These are phyloP conservation scores for Dexiosoma caninum DNA, from an alignment of 2,888 invertebrate genomes.

Conservation along the genomic window DNA sequence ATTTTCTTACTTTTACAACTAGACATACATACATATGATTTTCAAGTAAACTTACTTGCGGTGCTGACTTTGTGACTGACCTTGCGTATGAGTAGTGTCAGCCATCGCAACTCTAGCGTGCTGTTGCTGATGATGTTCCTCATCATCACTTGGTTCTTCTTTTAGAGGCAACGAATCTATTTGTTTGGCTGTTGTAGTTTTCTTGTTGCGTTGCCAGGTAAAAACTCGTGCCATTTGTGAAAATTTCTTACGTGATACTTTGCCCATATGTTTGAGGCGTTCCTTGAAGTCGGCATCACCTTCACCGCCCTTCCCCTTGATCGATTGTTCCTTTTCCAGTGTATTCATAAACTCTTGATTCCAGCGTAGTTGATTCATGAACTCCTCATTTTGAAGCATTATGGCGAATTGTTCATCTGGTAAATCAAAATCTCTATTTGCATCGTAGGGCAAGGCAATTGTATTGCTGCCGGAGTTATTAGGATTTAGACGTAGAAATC, in stretches of 20 bases:
- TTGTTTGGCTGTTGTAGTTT: constrained; percentile 77
- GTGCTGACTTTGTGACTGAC: constrained; percentile 46
- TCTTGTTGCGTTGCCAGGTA: constrained; percentile 82
- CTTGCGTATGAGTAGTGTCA: constrained; percentile 38
- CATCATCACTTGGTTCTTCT: constrained; percentile 82
- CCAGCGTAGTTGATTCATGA: constrained; percentile 90
- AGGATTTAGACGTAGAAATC: constrained; percentile 82
- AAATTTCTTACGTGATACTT: constrained; percentile 89
- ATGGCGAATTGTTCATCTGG: constrained; percentile 93
- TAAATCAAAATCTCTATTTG: constrained; percentile 80
- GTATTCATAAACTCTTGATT: constrained; percentile 93
- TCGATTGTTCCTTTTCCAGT: constrained; percentile 85
- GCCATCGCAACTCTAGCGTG: constrained; percentile 1
- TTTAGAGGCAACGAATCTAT: constrained; percentile 81
- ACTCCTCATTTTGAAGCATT: constrained; percentile 93
- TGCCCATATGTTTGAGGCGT: constrained; percentile 89
- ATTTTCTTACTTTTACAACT: constrained; percentile 13
- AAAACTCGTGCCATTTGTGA: constrained; percentile 88
- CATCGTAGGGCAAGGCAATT: constrained; percentile 61
- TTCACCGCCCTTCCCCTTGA: constrained; percentile 79
- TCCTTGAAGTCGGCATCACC: constrained; percentile 86
- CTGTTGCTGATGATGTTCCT: constrained; percentile 76
- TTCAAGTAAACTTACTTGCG: constrained; percentile 54
- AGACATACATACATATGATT: background rate
- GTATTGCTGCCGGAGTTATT: constrained; percentile 58